phyloP scores from a whole-genome alignment of 2,888 invertebrate species.

The Chironomus tentans region DNA sequence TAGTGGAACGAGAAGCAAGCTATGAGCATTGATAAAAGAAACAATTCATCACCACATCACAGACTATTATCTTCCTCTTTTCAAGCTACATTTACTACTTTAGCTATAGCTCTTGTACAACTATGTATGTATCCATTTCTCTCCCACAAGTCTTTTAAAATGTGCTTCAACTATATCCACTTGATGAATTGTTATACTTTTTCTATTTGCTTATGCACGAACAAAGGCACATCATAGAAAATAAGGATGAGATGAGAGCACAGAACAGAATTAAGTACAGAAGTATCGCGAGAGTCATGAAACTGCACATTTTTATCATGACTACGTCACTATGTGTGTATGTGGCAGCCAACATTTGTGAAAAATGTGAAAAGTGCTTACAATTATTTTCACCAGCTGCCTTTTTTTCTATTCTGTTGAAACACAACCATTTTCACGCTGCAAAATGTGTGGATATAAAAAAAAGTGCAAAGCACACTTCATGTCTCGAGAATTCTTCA shows the following conservation, averaged over 20 bases:
- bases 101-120: not conserved
- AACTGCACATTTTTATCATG: not conserved
- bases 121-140: no score
- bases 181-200: not conserved
- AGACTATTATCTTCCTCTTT: not conserved
- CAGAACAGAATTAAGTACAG: not conserved
- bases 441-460: no score
- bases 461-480: not conserved
- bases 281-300: not conserved
- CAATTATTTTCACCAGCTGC: not conserved
- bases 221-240: not conserved
- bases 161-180: no score
- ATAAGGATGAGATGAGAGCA: not conserved
- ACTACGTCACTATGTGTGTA: not conserved
- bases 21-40: not conserved
- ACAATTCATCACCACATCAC: constrained; percentile 17
- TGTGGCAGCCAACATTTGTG: not conserved
- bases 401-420: no score
- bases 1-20: no score
- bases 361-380: not conserved
- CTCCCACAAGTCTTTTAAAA: no score
- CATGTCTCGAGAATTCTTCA: not conserved
- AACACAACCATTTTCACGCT: no score
- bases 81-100: not conserved
- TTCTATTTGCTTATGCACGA: not conserved